phyloP scores from a whole-genome alignment of 2,113 vertebrate species.

The Ivindomyrus marchei region DNA sequence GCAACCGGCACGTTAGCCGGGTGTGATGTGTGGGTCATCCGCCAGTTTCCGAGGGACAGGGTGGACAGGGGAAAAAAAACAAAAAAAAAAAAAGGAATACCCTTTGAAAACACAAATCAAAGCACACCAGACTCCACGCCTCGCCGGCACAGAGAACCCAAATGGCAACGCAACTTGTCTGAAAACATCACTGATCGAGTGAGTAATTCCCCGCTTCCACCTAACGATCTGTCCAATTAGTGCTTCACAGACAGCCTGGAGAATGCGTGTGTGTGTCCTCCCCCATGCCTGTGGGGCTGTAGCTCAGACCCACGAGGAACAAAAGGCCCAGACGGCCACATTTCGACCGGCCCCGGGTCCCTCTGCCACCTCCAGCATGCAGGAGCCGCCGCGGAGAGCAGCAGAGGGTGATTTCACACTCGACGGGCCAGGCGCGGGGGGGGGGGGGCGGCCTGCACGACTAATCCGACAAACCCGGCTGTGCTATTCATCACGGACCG shows the following conservation, averaged over 20 bases:
- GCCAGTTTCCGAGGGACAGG: conserved; percentile 20
- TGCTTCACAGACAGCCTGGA: neutral
- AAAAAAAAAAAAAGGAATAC: conserved; percentile 35
- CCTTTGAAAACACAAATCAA: neutral
- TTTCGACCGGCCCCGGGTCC: neutral
- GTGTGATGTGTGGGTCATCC: neutral
- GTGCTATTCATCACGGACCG: neutral
- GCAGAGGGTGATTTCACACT: conserved; percentile 32
- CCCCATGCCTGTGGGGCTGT: neutral
- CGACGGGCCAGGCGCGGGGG: conserved; percentile 15
- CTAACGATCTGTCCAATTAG: neutral
- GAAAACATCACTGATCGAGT: neutral
- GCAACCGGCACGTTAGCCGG: conserved; percentile 39
- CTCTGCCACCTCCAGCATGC: neutral
- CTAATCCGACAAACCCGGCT: conserved; percentile 17
- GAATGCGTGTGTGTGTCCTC: neutral
- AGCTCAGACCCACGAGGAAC: neutral
- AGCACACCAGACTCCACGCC: neutral
- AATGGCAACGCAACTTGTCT: neutral
- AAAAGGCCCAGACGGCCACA: neutral
- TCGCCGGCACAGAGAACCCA: neutral
- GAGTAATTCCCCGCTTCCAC: neutral
- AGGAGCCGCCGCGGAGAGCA: neutral
- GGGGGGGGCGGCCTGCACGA: conserved; percentile 15
- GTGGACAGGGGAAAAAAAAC: conserved; percentile 39